Evolutionary conservation across 2,888 invertebrate species (phyloP).

Genomic region (Morinoia aosen): DNA sequence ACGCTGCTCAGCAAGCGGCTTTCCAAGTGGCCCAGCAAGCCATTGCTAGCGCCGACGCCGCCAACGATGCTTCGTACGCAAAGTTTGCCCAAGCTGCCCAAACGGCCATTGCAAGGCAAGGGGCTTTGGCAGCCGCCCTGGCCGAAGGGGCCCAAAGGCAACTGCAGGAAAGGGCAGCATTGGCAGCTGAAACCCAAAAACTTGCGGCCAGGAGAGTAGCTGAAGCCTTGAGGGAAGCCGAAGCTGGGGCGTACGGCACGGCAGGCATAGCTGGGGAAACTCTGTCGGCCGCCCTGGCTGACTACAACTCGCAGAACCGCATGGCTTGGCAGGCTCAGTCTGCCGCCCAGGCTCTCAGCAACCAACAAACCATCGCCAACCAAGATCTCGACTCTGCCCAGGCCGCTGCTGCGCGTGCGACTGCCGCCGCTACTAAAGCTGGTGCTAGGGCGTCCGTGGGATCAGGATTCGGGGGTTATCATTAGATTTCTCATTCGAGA

Average conservation of each 20-base stretch:
- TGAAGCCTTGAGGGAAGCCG: conserved; percentile 56
- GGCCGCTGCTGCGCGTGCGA: conserved; percentile 34
- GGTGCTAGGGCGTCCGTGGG: conserved; percentile 35
- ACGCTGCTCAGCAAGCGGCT: conserved; percentile 55
- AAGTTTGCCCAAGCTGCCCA: conserved; percentile 55
- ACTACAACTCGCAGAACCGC: conserved; percentile 41
- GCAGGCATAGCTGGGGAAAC: conserved; percentile 53
- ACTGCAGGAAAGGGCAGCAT: conserved; percentile 20
- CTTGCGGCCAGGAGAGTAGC: conserved; percentile 54
- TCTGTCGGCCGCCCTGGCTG: conserved; percentile 47
- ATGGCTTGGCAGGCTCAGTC: conserved; percentile 51
- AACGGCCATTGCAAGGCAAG: conserved; percentile 54
- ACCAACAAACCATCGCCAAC: conserved; percentile 44
- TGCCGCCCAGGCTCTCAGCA: conserved; percentile 20
- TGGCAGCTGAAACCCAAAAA: conserved; percentile 56
- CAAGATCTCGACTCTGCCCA: conserved; percentile 41
- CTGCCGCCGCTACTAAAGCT: conserved; percentile 43
- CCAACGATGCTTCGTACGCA: conserved; percentile 54
- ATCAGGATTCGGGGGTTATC: neutral
- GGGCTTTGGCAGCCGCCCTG: conserved; percentile 45
- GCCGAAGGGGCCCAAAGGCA: conserved; percentile 56
- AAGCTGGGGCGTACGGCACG: conserved; percentile 53
- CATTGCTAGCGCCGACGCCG: conserved; percentile 47
- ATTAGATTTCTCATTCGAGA: neutral
- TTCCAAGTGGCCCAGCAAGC: conserved; percentile 56